Percentiles rank a stretch among this genome's conserved stretches.
Evolutionary conservation across 2,113 vertebrate species (phyloP).

Genomic region (Asarcornis scutulata): DNA sequence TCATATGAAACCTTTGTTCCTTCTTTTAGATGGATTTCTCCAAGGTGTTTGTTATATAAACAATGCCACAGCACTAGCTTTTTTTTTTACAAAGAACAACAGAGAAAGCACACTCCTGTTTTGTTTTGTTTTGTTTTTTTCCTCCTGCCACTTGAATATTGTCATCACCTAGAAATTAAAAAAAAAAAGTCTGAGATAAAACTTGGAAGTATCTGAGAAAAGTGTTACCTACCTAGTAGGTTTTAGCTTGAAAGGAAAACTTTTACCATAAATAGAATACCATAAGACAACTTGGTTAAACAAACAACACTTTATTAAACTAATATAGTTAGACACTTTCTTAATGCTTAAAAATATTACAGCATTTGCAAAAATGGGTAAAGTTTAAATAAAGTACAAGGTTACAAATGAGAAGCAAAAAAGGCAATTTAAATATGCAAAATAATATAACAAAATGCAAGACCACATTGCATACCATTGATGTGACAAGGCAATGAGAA

Average conservation of each 20-base stretch:
- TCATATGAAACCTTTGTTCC: background rate
- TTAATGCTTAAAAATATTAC: background rate
- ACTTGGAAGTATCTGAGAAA: background rate
- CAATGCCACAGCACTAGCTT: background rate
- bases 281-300: background rate
- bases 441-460: background rate
- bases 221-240: background rate
- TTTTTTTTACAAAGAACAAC: background rate
- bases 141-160: background rate
- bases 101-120: background rate
- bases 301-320: conserved; percentile 54
- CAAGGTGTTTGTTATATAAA: background rate
- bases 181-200: background rate
- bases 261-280: background rate
- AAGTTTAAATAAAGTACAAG: background rate
- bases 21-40: background rate
- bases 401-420: background rate
- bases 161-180: background rate
- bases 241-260: background rate
- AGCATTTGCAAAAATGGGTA: background rate
- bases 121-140: background rate
- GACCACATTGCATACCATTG: background rate
- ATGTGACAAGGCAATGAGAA: background rate
- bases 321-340: background rate
- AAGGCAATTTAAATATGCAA: background rate